phyloP scores from a whole-genome alignment of 1,140 invertebrate species.

The Asbolus verrucosus region DNA sequence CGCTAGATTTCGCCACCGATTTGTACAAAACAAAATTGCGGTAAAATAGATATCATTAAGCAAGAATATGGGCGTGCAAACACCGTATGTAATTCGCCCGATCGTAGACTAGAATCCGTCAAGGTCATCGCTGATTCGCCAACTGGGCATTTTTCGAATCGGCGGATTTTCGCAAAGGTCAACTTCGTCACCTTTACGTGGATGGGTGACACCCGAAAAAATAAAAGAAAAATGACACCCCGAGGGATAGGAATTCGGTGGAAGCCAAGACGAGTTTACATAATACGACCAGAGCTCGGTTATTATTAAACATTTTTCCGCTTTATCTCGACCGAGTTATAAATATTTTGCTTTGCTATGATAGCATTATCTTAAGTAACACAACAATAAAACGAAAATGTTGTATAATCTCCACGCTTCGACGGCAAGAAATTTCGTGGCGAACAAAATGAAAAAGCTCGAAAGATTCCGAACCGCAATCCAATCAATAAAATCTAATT shows the following conservation, averaged over 20 bases:
- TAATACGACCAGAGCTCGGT: constrained; percentile 2
- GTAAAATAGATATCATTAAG: constrained; percentile 25
- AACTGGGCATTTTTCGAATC: background rate
- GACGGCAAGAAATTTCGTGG: background rate
- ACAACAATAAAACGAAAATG: constrained; percentile 12
- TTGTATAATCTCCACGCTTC: background rate
- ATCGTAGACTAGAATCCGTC: background rate
- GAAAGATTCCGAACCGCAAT: constrained; percentile 36
- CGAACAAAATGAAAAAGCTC: constrained; percentile 5
- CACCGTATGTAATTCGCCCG: background rate
- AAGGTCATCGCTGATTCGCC: constrained; percentile 6
- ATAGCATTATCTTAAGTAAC: constrained; percentile 17
- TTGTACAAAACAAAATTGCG: constrained; percentile 34
- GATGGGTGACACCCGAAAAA: too few relatives aligned
- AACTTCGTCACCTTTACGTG: constrained; percentile 33
- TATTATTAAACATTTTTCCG: constrained; percentile 26
- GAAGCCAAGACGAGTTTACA: constrained; percentile 5
- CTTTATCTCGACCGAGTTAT: constrained; percentile 12
- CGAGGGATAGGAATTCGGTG: background rate
- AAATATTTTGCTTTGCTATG: constrained; percentile 21
- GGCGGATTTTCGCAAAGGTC: constrained; percentile 26
- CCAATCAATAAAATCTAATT: constrained; percentile 38
- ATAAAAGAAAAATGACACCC: constrained; percentile 2
- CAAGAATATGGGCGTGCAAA: background rate
- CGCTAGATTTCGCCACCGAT: constrained; percentile 46